These are phyloP conservation scores for Dryas iulia DNA, from an alignment of 1,140 invertebrate species.

Conservation along the genomic window DNA sequence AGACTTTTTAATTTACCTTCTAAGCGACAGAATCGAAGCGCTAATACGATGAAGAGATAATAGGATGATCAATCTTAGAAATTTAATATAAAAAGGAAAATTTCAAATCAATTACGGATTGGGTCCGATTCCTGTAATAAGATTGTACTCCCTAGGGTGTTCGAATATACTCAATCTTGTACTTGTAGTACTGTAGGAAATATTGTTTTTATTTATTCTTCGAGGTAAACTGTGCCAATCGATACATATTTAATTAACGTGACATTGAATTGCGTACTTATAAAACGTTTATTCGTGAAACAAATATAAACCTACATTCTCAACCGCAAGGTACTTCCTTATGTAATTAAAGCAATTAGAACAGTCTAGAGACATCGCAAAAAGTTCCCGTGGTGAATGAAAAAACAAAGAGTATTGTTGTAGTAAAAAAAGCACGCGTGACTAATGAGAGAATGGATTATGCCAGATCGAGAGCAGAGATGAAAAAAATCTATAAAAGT, in stretches of 20 bases:
- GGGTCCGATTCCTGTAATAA: constrained; percentile 28
- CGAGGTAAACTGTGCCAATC: constrained; percentile 24
- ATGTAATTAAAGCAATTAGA: constrained; percentile 41
- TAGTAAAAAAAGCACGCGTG: constrained; percentile 6
- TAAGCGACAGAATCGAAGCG: neutral
- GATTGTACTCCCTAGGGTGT: constrained; percentile 25
- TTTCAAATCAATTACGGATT: constrained; percentile 17
- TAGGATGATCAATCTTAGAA: constrained; percentile 10
- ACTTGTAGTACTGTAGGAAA: constrained; percentile 16
- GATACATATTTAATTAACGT: constrained; percentile 31
- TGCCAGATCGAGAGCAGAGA: neutral
- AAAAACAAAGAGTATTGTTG: constrained; percentile 25
- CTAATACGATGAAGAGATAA: neutral
- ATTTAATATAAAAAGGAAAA: constrained; percentile 27
- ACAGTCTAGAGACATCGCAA: constrained; percentile 29
- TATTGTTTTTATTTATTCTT: constrained; percentile 20
- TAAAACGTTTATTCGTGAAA: constrained; percentile 32
- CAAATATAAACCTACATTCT: constrained; percentile 30
- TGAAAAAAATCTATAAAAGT: neutral
- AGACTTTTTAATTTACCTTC: neutral
- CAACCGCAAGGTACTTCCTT: constrained; percentile 36
- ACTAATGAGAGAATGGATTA: constrained; percentile 2
- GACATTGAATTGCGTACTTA: constrained; percentile 30
- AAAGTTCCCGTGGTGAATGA: constrained; percentile 13
- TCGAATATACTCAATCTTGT: constrained; percentile 15